Evolutionary conservation across 2,113 vertebrate species (phyloP).

Genomic region (Pimephales promelas): DNA sequence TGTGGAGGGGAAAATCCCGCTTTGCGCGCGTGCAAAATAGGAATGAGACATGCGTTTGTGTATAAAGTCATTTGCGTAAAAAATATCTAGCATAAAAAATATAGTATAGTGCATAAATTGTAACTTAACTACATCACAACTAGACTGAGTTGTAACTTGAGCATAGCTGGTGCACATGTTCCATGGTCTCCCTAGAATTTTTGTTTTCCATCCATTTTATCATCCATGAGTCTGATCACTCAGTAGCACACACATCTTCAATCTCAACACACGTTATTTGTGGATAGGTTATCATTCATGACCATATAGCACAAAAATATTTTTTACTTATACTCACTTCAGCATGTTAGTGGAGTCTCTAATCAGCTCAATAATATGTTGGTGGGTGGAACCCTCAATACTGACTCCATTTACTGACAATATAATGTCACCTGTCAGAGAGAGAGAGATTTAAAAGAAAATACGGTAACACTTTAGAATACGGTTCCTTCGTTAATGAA

Average conservation of each 20-base stretch:
- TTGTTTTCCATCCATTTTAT: not conserved
- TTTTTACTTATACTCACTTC: constrained; percentile 77
- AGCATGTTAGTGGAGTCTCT: constrained; percentile 83
- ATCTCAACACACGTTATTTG: not conserved
- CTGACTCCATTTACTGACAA: constrained; percentile 82
- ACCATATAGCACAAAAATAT: not conserved
- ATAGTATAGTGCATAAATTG: too few relatives aligned
- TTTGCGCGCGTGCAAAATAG: too few relatives aligned
- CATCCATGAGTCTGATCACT: not conserved
- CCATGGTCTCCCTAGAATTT: not conserved
- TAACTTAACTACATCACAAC: too few relatives aligned
- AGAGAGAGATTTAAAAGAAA: not conserved
- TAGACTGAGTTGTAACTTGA: too few relatives aligned
- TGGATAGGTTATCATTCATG: not conserved
- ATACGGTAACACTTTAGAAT: too few relatives aligned
- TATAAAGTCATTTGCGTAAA: too few relatives aligned
- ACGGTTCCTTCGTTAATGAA: too few relatives aligned
- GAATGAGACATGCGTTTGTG: too few relatives aligned
- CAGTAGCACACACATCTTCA: not conserved
- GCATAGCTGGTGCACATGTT: too few relatives aligned
- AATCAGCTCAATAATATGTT: constrained; percentile 84
- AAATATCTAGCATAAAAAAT: too few relatives aligned
- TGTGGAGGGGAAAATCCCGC: too few relatives aligned
- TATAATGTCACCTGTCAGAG: constrained; percentile 84
- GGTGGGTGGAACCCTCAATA: constrained; percentile 82